Evolutionary conservation across 2,888 invertebrate species (phyloP), one percentile per base, ranked within the genome.

Genomic region (Trichopria drosophilae): DNA sequence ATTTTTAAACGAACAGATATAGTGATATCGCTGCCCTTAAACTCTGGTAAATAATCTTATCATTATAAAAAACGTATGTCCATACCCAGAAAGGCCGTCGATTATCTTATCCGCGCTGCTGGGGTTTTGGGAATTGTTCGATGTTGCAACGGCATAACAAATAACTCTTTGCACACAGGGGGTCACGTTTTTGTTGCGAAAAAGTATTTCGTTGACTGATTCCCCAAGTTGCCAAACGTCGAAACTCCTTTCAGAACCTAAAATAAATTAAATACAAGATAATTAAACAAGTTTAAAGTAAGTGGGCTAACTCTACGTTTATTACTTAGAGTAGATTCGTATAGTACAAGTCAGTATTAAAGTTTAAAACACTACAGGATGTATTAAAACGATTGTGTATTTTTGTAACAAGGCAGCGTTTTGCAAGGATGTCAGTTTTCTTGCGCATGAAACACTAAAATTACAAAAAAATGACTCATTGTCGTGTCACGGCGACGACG

Each of bases 101-200:
- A 78, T 66, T 20, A 78, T 73, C 61, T 76, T 75, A n/a, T 75
- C 72, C 5, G 63, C 60, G 40, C 71, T 74, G 3, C 72, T 67
- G 3, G 71, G 71, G 36, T 61, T 59, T 4, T 66, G 61, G 2
- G 64, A 36, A n/a, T 56, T 55, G 3, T 59, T 62, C 0, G 73
- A 66, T n/a, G 58, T 57, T 3, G 67, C 60, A 13, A 75, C 67
- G 6, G 72, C 55, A 15, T 69, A 67, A 47, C 78, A 78, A 34
- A 76, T 62, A 2, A 71, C 64, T 20, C 69, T 64, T 57, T 76
- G 75, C 39, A 73, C 52, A 43, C 78, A 78, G 3, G 72, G 69
- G 1, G 68, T 61, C 3, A 76, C 52, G 48, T 71, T 68, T 39
- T 68, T 67, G 54, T 76, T 69, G 29, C 67, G 62, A 23, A 71